phyloP scores from a whole-genome alignment of 1,140 invertebrate genomes.

The Liolophura sinensis region DNA sequence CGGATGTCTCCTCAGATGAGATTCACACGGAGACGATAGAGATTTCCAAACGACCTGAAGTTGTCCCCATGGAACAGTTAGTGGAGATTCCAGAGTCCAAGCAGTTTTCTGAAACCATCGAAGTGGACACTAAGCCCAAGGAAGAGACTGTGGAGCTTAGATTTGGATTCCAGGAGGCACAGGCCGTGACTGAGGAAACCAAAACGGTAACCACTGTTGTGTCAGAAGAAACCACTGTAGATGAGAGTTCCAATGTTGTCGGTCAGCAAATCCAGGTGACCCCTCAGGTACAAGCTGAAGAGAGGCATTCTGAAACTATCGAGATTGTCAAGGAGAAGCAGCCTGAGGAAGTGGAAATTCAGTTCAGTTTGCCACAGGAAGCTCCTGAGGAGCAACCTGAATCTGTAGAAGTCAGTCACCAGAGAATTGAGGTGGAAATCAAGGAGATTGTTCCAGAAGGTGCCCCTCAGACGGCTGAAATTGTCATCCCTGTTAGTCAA shows the following conservation, averaged over 20 bases:
- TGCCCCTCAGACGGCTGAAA: conserved; percentile 40
- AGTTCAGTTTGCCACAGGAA: conserved; percentile 31
- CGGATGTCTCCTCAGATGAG: conserved; percentile 29
- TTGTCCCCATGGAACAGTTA: conserved; percentile 2
- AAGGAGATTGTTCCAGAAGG: conserved; percentile 39
- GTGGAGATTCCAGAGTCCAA: conserved; percentile 13
- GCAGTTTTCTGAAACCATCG: conserved; percentile 18
- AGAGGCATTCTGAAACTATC: conserved; percentile 47
- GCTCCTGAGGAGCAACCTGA: conserved; percentile 18
- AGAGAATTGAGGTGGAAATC: conserved; percentile 49
- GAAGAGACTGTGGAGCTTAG: neutral
- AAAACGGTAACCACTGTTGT: conserved; percentile 19
- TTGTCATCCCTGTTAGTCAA: conserved; percentile 32
- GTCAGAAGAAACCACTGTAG: neutral
- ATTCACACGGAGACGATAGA: conserved; percentile 47
- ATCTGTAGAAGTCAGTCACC: conserved; percentile 23
- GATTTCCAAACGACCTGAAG: conserved; percentile 25
- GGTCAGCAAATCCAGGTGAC: conserved; percentile 12
- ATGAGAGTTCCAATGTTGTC: conserved; percentile 19
- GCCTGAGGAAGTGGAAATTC: conserved; percentile 32
- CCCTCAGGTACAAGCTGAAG: conserved; percentile 18
- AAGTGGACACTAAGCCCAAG: conserved; percentile 11
- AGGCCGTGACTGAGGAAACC: conserved; percentile 29
- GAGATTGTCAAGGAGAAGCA: conserved; percentile 35
- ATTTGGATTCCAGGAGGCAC: conserved; percentile 26